These are phyloP conservation scores for Poecile montanus DNA, from an alignment of 2,797 vertebrate genomes.

Conservation along the genomic window DNA sequence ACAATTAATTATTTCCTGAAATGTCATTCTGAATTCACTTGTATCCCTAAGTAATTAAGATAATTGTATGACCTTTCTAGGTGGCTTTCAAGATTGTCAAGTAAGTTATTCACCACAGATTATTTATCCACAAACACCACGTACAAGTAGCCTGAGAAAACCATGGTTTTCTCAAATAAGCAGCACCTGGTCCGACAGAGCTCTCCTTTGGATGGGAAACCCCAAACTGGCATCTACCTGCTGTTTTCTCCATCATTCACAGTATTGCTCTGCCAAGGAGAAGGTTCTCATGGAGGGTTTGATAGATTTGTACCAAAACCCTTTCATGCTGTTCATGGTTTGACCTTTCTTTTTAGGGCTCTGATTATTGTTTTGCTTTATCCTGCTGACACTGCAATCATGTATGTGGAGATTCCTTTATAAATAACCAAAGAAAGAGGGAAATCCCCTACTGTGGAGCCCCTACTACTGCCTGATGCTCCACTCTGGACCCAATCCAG, in stretches of 20 bases:
- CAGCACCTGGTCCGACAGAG: background rate
- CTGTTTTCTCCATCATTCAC: background rate
- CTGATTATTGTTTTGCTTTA: background rate
- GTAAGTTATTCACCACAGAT: background rate
- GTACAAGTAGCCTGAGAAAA: background rate
- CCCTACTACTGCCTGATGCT: background rate
- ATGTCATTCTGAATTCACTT: background rate
- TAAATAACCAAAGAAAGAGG: background rate
- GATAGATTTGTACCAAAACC: background rate
- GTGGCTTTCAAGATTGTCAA: background rate
- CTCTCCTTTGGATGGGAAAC: background rate
- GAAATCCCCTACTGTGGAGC: background rate
- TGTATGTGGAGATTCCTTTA: background rate
- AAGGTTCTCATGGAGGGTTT: background rate
- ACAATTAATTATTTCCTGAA: background rate
- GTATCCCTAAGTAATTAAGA: background rate
- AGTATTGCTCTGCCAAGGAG: background rate
- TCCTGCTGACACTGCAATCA: background rate
- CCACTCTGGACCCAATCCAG: constrained; percentile 28
- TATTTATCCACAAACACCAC: background rate
- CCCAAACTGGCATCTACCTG: background rate
- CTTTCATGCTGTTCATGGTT: background rate
- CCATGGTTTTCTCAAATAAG: background rate
- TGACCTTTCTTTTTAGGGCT: background rate
- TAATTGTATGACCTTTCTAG: background rate